Evolutionary conservation across 1,140 invertebrate genomes (phyloP).

Genomic region (Aphaenogaster rudis): DNA sequence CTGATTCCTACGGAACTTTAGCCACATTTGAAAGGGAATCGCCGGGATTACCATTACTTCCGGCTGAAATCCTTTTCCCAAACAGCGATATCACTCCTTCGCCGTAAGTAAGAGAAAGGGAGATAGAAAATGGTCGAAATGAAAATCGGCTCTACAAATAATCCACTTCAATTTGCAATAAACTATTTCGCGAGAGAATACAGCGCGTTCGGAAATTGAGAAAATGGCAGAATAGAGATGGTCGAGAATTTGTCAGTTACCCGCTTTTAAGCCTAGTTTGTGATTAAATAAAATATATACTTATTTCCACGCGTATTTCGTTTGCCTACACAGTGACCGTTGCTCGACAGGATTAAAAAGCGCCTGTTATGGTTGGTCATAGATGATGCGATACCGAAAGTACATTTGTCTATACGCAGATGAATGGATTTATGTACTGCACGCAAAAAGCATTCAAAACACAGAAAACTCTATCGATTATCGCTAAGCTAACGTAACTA

Average conservation of each 20-base stretch:
- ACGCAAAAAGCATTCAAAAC: not conserved
- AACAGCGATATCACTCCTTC: conserved; percentile 71
- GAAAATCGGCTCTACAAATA: conserved; percentile 81
- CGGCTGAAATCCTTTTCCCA: conserved; percentile 81
- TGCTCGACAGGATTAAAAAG: conserved; percentile 21
- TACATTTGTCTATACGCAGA: not conserved
- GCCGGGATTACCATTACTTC: conserved; percentile 85
- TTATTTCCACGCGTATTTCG: conserved; percentile 46
- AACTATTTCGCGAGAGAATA: conserved; percentile 74
- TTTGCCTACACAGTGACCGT: not conserved
- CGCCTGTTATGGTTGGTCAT: not conserved
- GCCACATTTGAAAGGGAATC: conserved; percentile 84
- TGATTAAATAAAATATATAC: conserved; percentile 55
- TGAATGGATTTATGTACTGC: conserved; percentile 1
- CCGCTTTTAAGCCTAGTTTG: not conserved
- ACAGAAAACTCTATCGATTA: conserved; percentile 23
- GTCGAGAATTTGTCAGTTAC: conserved; percentile 40
- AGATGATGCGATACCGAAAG: not conserved
- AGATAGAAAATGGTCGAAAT: conserved; percentile 60
- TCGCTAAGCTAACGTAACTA: not conserved
- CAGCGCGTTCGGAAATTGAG: not conserved
- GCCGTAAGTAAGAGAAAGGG: conserved; percentile 29
- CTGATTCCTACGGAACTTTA: conserved; percentile 81
- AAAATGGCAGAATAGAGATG: not conserved
- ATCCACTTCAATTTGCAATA: conserved; percentile 85